Base-by-base conservation (phyloP, 92 coral and sea anemone species). In the Actinostola sp. region DNA sequence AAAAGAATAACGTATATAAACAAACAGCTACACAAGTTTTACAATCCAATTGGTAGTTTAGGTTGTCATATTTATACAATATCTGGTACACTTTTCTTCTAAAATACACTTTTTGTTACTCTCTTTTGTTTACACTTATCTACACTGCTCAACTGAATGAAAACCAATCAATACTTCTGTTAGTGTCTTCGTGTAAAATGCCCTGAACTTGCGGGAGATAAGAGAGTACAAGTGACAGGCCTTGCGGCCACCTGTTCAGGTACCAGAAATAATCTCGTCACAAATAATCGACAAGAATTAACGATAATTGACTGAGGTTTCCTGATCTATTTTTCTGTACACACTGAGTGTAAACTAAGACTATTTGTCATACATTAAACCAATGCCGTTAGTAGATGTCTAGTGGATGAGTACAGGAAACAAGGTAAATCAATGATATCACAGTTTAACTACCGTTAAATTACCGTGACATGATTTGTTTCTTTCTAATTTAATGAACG, bases 181-280 rank as follows among this genome's bases (percentile, higher is more conserved):
- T n/a, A n/a, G n/a, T n/a, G n/a, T n/a, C 14, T 39, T 39, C 45
- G 14, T 7, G 45, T 39, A 14, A 39, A 7, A 39, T 39, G 45
- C 45, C 14, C n/a, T n/a, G n/a, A n/a, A n/a, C n/a, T n/a, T n/a
- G n/a, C n/a, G n/a, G n/a, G n/a, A n/a, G 45, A 39, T 39, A 39
- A 39, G 14, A 7, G 45, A n/a, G n/a, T n/a, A 36, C 42, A 11
- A 36, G 42, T 27, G 63, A 57, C 25, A 57, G 36, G 38, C 6
- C 17, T 13, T 1, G 11, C 19, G 5, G 63, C 63, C 63, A 57
- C 63, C 63, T 49, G 72, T 23, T 25, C n/a, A n/a, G 23, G 44
- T 36, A 67, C 72, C 72, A 67, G 59, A 51, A 67, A 16, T 4
- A 2, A 25, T 48, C 41, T 49, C 60, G 60, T 67, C 72, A 67